Evolutionary conservation across 2,113 vertebrate genomes (phyloP), one percentile per base, ranked within the genome.

Genomic region (Neofelis nebulosa): DNA sequence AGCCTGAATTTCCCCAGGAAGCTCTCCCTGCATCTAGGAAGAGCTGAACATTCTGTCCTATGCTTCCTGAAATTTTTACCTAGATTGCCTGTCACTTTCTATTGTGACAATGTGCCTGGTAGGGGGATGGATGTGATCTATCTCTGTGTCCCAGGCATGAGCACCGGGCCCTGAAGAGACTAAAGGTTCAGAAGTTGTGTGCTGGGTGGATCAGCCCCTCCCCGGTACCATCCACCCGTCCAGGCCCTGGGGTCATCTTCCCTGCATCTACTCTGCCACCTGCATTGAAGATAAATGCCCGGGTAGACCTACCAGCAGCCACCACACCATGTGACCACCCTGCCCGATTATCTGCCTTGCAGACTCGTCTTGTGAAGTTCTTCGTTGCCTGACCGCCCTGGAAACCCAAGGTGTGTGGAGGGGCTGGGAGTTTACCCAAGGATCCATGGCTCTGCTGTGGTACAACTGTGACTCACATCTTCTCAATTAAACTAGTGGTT

Each of bases 251-350:
- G 48, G 2, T 65, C 65, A 4, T 21, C 21, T 6, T 11, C n/a
- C 48, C 45, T 23, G 27, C 11, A 0, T 7, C 27, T 19, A 4
- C 52, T 63, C 61, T 3, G 19, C 36, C 27, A 12, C 61, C 41
- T 6, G 10, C 13, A 25, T 88, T 38, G 29, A 45, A 29, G 36
- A 11, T 4, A 52, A 29, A 15, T 33, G 33, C 27, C 14, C 1
- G 0, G 0, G 25, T 78, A 74, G 27, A 38, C 27, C 65, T 57
- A 2, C 2, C n/a, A 1, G 19, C 45, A 78, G n/a, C 29, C 14
- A 7, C 66, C 10, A 7, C 33, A 1, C 21, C 1, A 0, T 36
- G 87, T 19, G 66, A 5, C 36, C 9, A 0, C 25, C 29, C 55
- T 13, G 31, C 9, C 16, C 41, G 25, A 1, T 7, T 27, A 2